A percentile compares a stretch with the other conserved stretches of the same genome.
phyloP scores from a whole-genome alignment of 2,113 vertebrate species.

The Dermatemys mawii region DNA sequence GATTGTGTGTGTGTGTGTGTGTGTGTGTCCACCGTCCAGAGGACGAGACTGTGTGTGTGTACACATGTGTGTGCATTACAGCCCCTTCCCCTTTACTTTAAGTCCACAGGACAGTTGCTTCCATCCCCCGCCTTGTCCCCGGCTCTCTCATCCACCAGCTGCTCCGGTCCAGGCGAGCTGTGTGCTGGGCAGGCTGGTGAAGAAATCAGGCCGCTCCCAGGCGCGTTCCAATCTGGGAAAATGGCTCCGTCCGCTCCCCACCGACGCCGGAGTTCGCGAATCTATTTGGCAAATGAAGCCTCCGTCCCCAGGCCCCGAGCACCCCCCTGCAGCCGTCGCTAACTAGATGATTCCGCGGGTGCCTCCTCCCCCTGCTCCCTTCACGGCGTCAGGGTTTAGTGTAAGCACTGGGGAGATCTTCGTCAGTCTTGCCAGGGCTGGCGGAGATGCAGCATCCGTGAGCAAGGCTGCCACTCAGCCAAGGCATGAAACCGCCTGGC shows the following conservation, averaged over 20 bases:
- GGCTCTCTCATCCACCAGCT: neutral
- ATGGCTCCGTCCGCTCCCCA: neutral
- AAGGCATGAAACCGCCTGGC: neutral
- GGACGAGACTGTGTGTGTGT: too few relatives aligned
- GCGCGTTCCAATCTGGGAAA: neutral
- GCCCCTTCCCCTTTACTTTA: too few relatives aligned
- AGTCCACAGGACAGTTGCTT: neutral
- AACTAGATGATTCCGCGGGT: too few relatives aligned
- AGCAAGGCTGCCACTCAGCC: neutral
- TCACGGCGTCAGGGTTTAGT: neutral
- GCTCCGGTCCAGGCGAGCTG: rapidly evolving
- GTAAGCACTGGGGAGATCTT: neutral
- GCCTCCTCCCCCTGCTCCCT: neutral
- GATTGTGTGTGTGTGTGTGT: too few relatives aligned
- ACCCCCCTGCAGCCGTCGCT: neutral
- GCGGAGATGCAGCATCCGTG: neutral
- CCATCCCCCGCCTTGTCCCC: neutral
- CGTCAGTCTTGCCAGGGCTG: neutral
- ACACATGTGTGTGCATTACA: neutral
- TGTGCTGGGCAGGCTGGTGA: neutral
- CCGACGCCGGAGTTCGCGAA: neutral
- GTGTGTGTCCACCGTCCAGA: too few relatives aligned
- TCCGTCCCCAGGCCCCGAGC: neutral
- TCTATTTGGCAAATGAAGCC: neutral
- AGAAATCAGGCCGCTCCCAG: neutral